Percentiles rank a stretch among this genome's conserved stretches.
Evolutionary conservation across 1,140 invertebrate genomes (phyloP).

Genomic region (Drosophila athabasca): DNA sequence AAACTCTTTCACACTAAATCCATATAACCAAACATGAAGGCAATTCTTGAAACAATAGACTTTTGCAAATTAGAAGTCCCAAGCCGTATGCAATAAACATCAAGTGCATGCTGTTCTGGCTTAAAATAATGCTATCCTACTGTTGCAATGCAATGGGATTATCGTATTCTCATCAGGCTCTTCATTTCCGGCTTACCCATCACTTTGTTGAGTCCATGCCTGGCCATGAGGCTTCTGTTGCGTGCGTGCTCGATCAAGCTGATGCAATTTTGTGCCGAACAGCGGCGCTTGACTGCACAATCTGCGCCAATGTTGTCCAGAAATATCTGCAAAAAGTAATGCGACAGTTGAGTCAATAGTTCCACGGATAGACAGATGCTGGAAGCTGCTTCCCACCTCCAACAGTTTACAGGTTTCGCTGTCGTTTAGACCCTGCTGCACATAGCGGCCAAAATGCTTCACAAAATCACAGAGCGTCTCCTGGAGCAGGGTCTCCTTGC

Average conservation of each 20-base stretch:
- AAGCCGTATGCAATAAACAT: conserved; percentile 17
- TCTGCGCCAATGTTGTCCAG: conserved; percentile 71
- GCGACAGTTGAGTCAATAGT: conserved; percentile 11
- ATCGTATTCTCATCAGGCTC: conserved; percentile 11
- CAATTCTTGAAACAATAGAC: conserved; percentile 11
- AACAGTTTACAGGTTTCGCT: conserved; percentile 86
- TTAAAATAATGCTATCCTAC: neutral
- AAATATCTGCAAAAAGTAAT: conserved; percentile 51
- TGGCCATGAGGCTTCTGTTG: conserved; percentile 75
- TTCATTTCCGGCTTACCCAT: conserved; percentile 78
- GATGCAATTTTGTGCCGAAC: conserved; percentile 82
- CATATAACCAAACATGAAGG: conserved; percentile 14
- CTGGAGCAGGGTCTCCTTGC: conserved; percentile 89
- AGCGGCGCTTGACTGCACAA: conserved; percentile 79
- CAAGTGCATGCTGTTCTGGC: neutral
- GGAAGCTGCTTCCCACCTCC: conserved; percentile 82
- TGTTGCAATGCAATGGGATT: neutral
- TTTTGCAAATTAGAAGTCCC: conserved; percentile 17
- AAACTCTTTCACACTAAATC: conserved; percentile 20
- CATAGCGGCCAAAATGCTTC: conserved; percentile 87
- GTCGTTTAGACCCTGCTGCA: conserved; percentile 90
- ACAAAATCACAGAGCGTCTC: conserved; percentile 89
- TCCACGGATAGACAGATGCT: neutral
- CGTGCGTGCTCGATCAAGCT: conserved; percentile 79
- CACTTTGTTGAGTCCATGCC: conserved; percentile 74